Percentiles rank a stretch among this genome's conserved stretches.
Evolutionary conservation across 2,113 vertebrate species (phyloP).

Genomic region (Deroptyus accipitrinus): DNA sequence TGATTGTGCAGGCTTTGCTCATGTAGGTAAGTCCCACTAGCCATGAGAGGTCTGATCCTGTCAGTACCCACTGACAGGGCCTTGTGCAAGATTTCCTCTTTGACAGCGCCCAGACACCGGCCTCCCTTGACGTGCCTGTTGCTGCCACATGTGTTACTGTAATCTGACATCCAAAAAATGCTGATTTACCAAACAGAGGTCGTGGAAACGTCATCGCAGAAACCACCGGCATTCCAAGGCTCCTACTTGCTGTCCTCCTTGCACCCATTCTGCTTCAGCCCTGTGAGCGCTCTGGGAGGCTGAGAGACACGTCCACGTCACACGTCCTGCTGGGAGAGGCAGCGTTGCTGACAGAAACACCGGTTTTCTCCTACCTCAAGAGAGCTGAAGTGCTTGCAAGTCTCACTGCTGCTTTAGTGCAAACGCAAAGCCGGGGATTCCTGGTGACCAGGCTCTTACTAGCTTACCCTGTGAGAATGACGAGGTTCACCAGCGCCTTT

Average conservation of each 20-base stretch:
- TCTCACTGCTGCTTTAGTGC: background rate
- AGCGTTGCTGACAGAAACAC: background rate
- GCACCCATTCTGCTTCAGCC: background rate
- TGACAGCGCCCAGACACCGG: background rate
- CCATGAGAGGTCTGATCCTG: background rate
- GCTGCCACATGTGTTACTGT: background rate
- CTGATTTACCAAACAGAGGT: background rate
- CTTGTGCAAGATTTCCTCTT: background rate
- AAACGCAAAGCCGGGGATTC: background rate
- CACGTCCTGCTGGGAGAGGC: background rate
- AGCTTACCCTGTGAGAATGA: background rate
- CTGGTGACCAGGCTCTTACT: background rate
- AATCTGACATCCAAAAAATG: slow-evolving; percentile 16
- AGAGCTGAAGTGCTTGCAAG: slow-evolving; percentile 33
- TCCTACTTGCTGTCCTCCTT: background rate
- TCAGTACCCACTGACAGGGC: background rate
- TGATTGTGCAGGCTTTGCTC: background rate
- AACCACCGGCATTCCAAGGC: background rate
- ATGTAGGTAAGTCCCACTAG: background rate
- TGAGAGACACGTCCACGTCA: accelerated
- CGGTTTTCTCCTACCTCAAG: slow-evolving; percentile 59
- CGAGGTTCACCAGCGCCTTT: background rate
- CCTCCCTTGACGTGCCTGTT: background rate
- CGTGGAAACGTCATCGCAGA: background rate
- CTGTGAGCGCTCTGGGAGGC: background rate